A percentile compares a stretch with the other conserved stretches of the same genome.
These are phyloP conservation scores for Aphelocoma californica DNA, from an alignment of 2,797 vertebrate species.

Conservation along the genomic window DNA sequence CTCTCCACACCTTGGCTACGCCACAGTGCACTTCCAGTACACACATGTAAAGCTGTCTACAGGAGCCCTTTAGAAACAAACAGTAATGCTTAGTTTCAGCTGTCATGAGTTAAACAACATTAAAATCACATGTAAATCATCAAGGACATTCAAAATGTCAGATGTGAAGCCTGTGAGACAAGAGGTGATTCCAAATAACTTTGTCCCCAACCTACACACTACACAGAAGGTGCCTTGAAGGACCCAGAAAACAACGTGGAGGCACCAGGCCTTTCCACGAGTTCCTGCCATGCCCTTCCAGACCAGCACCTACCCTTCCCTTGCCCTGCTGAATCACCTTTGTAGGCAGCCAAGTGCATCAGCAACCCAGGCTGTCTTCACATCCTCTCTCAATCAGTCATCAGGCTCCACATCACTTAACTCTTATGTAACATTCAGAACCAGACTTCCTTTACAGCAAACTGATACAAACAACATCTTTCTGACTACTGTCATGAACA, in stretches of 20 bases:
- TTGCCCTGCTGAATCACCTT: neutral
- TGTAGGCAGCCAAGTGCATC: neutral
- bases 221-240: neutral
- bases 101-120: neutral
- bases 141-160: constrained; percentile 2
- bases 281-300: neutral
- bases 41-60: neutral
- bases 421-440: constrained; percentile 8
- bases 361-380: neutral
- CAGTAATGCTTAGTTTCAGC: neutral
- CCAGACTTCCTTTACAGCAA: constrained; percentile 5
- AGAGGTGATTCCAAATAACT: neutral
- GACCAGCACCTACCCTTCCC: neutral
- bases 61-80: neutral
- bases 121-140: neutral
- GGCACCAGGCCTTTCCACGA: neutral
- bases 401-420: constrained; percentile 3
- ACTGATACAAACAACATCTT: neutral
- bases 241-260: neutral
- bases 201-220: neutral
- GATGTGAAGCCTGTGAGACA: neutral
- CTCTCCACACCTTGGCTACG: neutral
- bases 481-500: constrained; percentile 7
- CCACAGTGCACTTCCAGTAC: neutral
- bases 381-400: neutral